Evolutionary conservation across 2,888 invertebrate genomes (phyloP), one percentile per base, ranked within the genome.

Genomic region (Aporophyla nigra): DNA sequence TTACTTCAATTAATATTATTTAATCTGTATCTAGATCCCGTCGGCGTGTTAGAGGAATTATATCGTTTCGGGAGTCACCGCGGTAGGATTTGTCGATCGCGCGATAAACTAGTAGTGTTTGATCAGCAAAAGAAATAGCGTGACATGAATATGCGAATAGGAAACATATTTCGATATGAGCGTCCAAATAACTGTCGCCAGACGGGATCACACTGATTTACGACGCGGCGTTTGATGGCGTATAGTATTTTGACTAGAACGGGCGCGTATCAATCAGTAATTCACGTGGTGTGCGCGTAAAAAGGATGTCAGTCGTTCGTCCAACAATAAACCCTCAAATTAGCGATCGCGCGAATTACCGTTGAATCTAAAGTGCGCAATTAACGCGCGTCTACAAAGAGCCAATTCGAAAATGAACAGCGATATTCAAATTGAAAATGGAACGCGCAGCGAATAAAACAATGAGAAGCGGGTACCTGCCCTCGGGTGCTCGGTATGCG

Each of bases 341-440:
- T 96, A 96, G 95, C 93, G 93, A 92, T 88, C 93, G 92, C 92
- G 93, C 92, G 95, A 96, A 95, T 96, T 95, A 95, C 89, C 91
- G 91, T 92, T 96, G 96, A 96, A 96, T 96, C 94, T 91, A 96
- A 96, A 96, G 93, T 95, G 93, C 95, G 94, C 93, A 94, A 96
- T 96, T 96, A 95, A 93, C 92, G 92, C 92, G 91, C 94, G 93
- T 94, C 95, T 94, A 95, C 95, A 94, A 93, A 94, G 94, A 94
- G 94, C 93, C 94, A 93, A 95, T 95, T 93, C 93, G 93, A 95
- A 95, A 96, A 96, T 95, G 95, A 95, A 95, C 95, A 94, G 93
- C 94, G 94, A 94, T 95, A 95, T 96, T 96, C 94, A 96, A 96
- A 96, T 96, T 96, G 95, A 95, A 96, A 95, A 94, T 93, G 94